Base-by-base conservation (phyloP, 2,113 vertebrate genomes). In the Tupaia tana region DNA sequence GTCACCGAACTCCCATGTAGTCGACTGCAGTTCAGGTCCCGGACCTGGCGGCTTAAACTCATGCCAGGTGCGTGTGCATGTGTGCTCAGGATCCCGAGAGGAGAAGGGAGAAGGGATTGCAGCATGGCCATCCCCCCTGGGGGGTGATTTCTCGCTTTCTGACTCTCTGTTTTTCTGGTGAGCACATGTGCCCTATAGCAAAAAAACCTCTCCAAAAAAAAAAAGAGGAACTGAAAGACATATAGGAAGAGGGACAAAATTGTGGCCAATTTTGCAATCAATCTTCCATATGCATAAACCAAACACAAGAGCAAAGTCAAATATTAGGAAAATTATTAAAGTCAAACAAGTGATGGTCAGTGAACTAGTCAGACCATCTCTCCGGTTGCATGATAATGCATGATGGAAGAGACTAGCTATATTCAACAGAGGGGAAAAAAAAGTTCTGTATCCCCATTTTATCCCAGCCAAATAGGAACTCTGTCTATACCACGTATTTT, bases 401-500 rank as follows among this genome's bases (percentile, higher is more conserved):
- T 80, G 20, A 61, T 69, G 0, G 22, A 69, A 87, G 74, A 92
- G 34, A 73, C 18, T 66, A 71, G 9, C 64, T 89, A 81, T 74
- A 91, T 86, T 91, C 73, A 92, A 11, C n/a, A 91, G 31, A 90
- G 14, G 54, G 43, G 43, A 43, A 43, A 81, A 84, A 88, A 93
- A 83, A 14, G 6, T 67, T 96, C 73, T 95, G 8, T 52, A 81
- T 4, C 12, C 3, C 14, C 11, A 84, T 25, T 64, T 92, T 25
- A 70, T 80, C 43, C 54, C 58, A 95, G 70, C 12, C 86, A 89
- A 94, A 87, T 54, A 96, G 9, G 27, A 89, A 93, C 34, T 61
- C n/a, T 11, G 83, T 84, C 56, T 75, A 27, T 69, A 71, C 34
- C 56, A 89, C 18, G 84, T 86, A 43, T 95, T 96, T 97, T 92